Base-by-base conservation (phyloP, 1,140 invertebrate species). In the Aphidius ervi region DNA sequence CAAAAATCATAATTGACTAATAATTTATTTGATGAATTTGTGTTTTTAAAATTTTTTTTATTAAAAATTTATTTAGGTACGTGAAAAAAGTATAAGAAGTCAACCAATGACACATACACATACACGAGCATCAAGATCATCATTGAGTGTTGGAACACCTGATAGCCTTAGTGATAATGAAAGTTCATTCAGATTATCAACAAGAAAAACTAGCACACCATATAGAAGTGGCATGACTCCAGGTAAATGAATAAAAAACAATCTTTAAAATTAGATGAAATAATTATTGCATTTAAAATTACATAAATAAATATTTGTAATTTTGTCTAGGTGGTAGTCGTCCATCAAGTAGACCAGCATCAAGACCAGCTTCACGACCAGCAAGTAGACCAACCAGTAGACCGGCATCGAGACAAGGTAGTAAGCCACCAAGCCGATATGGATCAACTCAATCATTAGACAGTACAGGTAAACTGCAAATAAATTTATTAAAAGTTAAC, bases 391-490 rank as follows among this genome's bases (percentile, higher is more conserved):
- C 90, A 48, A 85, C 87, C 45, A 93, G 91, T 48, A 82, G 91
- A 69, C 88, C 92, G 54, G 86, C 88, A 43, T 94, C 91, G 68
- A 85, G 94, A 69, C 84, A 87, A 64, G 88, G 90, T 48, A 92
- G 91, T 43, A 94, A 94, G 76, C 93, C 94, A 67, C 91, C 93
- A 23, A 96, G 94, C 72, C 87, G 94, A 71, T 92, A 95, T 71
- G 94, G 93, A 62, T 97, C 95, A 42, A 94, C 93, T 68, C 85
- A 94, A 50, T 95, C 93, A 23, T 81, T 96, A 58, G 93, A 96
- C 73, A 93, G 91, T 73, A 92, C 90, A 72, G 89, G 91, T 93
- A 79, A 16, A 16, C 16, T 16, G 16, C 16, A 16, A 16, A 16
- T 16, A 16, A 16, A 16, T 16, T 16, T 16, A 16, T 16, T 16